phyloP scores from a whole-genome alignment of 2,888 invertebrate genomes.

The Ormyrus pomaceus region DNA sequence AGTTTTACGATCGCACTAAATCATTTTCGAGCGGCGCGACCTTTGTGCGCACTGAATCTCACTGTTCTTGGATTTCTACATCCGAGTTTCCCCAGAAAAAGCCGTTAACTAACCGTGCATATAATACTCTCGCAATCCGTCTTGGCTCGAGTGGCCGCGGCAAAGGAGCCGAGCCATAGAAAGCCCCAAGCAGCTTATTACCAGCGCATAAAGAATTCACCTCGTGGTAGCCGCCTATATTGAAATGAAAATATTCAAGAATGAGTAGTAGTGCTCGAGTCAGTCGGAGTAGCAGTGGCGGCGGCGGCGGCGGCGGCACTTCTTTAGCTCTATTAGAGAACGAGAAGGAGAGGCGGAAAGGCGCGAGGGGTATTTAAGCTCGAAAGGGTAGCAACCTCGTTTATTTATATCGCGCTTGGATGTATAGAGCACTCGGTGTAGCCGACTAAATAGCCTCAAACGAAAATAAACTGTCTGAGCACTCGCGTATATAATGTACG shows the following conservation, averaged over 20 bases:
- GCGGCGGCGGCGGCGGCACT: conserved; percentile 11
- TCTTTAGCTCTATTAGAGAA: conserved; percentile 33
- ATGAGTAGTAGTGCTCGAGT: conserved; percentile 4
- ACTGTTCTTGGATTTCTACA: not conserved
- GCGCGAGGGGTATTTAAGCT: conserved; percentile 56
- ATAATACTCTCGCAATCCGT: conserved; percentile 9
- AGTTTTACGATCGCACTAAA: conserved; percentile 5
- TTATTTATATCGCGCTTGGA: conserved; percentile 60
- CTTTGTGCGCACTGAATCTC: not conserved
- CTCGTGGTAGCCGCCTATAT: not conserved
- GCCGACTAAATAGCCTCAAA: conserved; percentile 48
- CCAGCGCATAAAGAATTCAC: conserved; percentile 34
- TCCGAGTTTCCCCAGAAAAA: not conserved
- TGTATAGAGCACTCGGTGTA: not conserved
- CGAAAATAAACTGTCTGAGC: conserved; percentile 42
- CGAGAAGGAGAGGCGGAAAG: not conserved
- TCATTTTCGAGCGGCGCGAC: not conserved
- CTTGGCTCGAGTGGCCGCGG: conserved; percentile 12
- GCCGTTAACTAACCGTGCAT: conserved; percentile 26
- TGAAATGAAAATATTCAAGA: conserved; percentile 31
- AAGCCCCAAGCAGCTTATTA: conserved; percentile 20
- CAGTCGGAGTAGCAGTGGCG: conserved; percentile 5
- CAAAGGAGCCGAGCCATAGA: not conserved
- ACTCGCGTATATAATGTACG: not conserved
- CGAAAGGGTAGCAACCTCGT: conserved; percentile 60